Conservation (phyloP, 1,140 invertebrate genomes). For the Drosophila ohnishii region DNA sequence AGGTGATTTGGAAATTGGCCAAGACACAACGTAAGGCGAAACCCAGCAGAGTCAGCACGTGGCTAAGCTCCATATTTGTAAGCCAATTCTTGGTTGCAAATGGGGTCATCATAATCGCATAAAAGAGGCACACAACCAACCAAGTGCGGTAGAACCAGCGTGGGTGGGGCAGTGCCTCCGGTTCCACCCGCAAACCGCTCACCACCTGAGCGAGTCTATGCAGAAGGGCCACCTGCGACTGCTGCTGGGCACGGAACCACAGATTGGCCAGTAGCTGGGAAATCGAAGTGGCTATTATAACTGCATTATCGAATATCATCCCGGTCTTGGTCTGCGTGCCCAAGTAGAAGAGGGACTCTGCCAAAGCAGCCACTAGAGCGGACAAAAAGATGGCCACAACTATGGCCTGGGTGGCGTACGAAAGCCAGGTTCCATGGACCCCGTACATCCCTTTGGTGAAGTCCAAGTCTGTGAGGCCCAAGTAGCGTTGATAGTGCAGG, state of each 20-base stretch:
- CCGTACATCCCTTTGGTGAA: constrained; percentile 13
- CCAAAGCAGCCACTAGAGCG: constrained; percentile 12
- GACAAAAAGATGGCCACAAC: constrained; percentile 8
- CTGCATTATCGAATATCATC: constrained; percentile 42
- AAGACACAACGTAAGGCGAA: constrained; percentile 29
- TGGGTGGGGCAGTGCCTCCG: neutral
- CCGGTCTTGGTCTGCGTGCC: constrained; percentile 24
- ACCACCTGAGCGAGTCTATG: constrained; percentile 15
- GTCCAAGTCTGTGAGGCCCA: constrained; percentile 45
- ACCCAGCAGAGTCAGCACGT: constrained; percentile 18
- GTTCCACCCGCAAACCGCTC: constrained; percentile 5
- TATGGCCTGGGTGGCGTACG: neutral
- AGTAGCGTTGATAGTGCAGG: constrained; percentile 50
- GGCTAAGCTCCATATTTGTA: neutral
- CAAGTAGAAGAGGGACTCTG: constrained; percentile 36
- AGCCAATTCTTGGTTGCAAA: constrained; percentile 10
- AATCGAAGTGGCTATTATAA: constrained; percentile 27
- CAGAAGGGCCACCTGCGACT: constrained; percentile 24
- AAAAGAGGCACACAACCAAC: constrained; percentile 4
- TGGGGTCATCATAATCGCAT: neutral
- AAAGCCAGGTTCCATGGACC: constrained; percentile 26
- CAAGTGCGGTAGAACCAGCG: constrained; percentile 30
- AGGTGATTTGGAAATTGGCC: constrained; percentile 40
- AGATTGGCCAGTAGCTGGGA: constrained; percentile 48
- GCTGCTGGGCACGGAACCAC: constrained; percentile 49